Conservation (phyloP, 2,797 vertebrate genomes). For the Sebastes cheni region DNA sequence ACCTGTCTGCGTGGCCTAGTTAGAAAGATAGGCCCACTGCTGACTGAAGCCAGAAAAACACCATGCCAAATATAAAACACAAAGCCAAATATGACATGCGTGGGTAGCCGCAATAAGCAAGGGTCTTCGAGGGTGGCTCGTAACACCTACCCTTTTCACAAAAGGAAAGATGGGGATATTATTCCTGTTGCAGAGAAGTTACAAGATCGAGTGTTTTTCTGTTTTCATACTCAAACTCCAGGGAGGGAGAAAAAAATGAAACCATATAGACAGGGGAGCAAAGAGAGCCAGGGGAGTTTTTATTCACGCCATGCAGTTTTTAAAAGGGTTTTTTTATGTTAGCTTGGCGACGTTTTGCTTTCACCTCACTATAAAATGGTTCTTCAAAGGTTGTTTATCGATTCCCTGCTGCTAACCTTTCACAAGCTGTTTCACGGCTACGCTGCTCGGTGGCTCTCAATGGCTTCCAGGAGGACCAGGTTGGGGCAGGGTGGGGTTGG, state of each 20-base stretch:
- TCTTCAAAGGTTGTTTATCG: constrained; percentile 71
- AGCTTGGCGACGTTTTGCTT: constrained; percentile 48
- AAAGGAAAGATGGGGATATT: constrained; percentile 31
- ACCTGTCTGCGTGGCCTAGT: constrained; percentile 67
- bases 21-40: constrained; percentile 49
- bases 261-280: constrained; percentile 21
- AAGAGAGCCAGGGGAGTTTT: constrained; percentile 50
- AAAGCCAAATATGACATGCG: constrained; percentile 38
- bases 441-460: constrained; percentile 36
- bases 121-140: constrained; percentile 39
- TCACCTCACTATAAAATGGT: constrained; percentile 59
- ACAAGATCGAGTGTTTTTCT: constrained; percentile 39
- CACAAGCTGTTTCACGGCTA: constrained; percentile 51
- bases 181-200: constrained; percentile 40
- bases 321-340: constrained; percentile 47
- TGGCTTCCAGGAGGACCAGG: constrained; percentile 20
- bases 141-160: constrained; percentile 37
- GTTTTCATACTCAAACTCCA: constrained; percentile 45
- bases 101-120: constrained; percentile 46
- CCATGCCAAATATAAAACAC: constrained; percentile 36
- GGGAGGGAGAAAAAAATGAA: constrained; percentile 35
- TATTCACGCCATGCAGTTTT: constrained; percentile 54
- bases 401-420: constrained; percentile 70
- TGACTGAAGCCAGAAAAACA: constrained; percentile 31
- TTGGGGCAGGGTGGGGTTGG: constrained; percentile 23